Evolutionary conservation across 2,113 vertebrate species (phyloP), one percentile per base, ranked within the genome.

Genomic region (Strix aluco): DNA sequence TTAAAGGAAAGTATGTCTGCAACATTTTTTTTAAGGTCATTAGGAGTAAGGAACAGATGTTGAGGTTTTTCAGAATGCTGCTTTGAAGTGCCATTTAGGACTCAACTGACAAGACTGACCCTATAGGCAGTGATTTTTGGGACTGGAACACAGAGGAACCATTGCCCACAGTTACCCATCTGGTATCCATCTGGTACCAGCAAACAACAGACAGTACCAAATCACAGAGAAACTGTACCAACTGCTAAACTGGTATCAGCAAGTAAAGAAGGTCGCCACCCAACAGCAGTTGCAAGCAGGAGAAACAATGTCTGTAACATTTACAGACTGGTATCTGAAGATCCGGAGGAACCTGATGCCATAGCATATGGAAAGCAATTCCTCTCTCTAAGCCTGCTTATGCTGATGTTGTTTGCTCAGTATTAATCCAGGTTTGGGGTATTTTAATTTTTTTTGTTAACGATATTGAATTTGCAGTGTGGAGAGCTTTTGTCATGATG

Each of bases 151-250:
- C 86, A 94, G 91, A 94, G 92, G 97, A 96, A 96, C 96, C 88
- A 83, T 97, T 97, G 97, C 96, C 98, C 97, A 93, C 87, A 98
- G 81, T 98, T 97, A 96, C 97, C 98, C 98, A 98, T 98, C 98
- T 98, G 98, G 97, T 96, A 97, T 97, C 98, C 98, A 98, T 98
- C 98, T 98, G 98, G 98, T 97, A 96, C 91, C 96, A 96, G 91
- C 49, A 89, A 98, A 96, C 96, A 97, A 98, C 97, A 98, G 97
- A 98, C 95, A 98, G 97, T 94, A 98, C 97, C 97, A 98, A 97
- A 98, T 98, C 97, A 90, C 94, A 97, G 94, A 97, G 96, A 97
- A 96, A 92, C 92, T 79, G 59, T 97, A 97, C 96, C 97, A 97
- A 97, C 96, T 98, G 97, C 98, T 97, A 95, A 96, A 95, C 84